Percentiles rank a stretch among this genome's conserved stretches.
Conservation (phyloP, 2,797 vertebrate genomes). For the Tiaroga cobitis region DNA sequence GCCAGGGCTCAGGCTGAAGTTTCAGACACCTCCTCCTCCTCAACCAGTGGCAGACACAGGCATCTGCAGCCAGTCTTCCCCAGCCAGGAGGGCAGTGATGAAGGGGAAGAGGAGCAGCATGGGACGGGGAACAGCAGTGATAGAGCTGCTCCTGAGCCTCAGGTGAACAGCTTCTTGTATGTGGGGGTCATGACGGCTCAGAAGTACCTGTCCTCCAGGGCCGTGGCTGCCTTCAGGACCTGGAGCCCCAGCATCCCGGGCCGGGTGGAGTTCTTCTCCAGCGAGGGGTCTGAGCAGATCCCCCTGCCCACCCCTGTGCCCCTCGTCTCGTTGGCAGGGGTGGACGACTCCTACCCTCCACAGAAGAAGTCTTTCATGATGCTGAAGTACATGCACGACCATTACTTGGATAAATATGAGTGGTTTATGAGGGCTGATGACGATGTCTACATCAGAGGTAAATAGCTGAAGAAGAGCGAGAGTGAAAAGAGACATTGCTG, state of each 20-base stretch:
- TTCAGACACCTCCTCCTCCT: constrained; percentile 58
- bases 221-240: constrained; percentile 85
- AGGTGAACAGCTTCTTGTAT: constrained; percentile 79
- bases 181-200: constrained; percentile 94
- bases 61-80: constrained; percentile 54
- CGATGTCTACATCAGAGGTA: constrained; percentile 83
- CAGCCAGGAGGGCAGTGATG: constrained; percentile 69
- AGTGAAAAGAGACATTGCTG: background rate
- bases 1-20: constrained; percentile 57
- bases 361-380: constrained; percentile 87
- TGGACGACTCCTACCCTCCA: constrained; percentile 81
- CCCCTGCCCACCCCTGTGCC: constrained; percentile 72
- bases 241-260: constrained; percentile 84
- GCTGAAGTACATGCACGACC: constrained; percentile 84
- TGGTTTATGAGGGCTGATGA: constrained; percentile 85
- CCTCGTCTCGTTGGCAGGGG: constrained; percentile 78
- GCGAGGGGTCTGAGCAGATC: constrained; percentile 75
- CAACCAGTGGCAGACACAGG: constrained; percentile 46
- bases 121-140: constrained; percentile 77
- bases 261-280: constrained; percentile 88
- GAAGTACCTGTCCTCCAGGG: constrained; percentile 87
- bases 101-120: constrained; percentile 69
- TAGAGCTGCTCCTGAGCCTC: constrained; percentile 64
- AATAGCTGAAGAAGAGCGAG: constrained; percentile 37
- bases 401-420: constrained; percentile 81